These are phyloP conservation scores for Arion vulgaris DNA, from an alignment of 1,140 invertebrate species.

Conservation along the genomic window DNA sequence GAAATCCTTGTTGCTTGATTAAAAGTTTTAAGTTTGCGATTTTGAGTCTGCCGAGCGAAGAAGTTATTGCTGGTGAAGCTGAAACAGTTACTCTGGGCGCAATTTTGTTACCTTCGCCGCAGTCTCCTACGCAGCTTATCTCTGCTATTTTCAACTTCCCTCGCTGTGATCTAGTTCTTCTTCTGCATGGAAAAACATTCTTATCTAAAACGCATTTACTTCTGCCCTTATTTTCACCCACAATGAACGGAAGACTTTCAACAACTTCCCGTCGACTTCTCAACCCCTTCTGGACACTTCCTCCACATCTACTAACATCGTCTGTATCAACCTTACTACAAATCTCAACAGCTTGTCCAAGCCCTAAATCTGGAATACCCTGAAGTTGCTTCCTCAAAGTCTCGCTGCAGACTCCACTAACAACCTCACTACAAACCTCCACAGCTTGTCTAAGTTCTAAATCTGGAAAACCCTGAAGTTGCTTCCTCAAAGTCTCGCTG, in stretches of 20 bases:
- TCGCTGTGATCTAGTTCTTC: background rate
- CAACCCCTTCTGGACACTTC: background rate
- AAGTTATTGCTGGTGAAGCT: background rate
- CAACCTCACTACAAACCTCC: background rate
- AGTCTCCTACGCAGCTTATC: background rate
- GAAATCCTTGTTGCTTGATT: background rate
- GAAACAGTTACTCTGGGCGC: background rate
- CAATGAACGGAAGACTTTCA: background rate
- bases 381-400: background rate
- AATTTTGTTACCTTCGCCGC: background rate
- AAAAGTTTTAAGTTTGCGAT: too few relatives aligned
- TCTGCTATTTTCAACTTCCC: background rate
- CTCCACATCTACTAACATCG: background rate
- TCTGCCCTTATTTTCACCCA: background rate
- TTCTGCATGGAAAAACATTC: background rate
- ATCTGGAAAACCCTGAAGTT: background rate
- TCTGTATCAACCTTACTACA: background rate
- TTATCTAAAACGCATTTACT: background rate
- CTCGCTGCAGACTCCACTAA: constrained; percentile 8
- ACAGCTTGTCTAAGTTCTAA: background rate
- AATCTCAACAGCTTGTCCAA: background rate
- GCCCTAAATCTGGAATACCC: background rate
- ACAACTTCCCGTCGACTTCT: background rate
- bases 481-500: background rate
- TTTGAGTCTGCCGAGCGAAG: background rate